These are phyloP conservation scores for Ophion ellenae DNA, from an alignment of 2,888 invertebrate genomes.

Conservation along the genomic window DNA sequence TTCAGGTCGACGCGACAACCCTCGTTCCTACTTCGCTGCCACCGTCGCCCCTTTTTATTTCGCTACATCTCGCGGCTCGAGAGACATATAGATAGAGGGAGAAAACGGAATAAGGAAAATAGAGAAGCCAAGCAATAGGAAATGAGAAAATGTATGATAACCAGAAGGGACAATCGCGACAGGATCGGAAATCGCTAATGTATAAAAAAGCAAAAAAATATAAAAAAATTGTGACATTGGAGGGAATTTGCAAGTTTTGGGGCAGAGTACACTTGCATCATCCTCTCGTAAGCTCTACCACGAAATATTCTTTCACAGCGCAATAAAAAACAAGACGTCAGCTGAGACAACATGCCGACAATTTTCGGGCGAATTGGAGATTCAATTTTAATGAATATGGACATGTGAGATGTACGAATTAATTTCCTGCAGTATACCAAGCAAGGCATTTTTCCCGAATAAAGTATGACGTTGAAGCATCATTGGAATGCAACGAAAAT, in stretches of 20 bases:
- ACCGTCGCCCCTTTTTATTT: slow-evolving; percentile 47
- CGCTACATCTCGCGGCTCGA: slow-evolving; percentile 49
- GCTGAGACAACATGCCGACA: background rate
- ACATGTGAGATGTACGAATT: background rate
- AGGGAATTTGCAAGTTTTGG: slow-evolving; percentile 16
- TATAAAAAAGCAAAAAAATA: slow-evolving; percentile 23
- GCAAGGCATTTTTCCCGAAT: too few species aligned
- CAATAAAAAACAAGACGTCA: background rate
- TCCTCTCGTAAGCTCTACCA: background rate
- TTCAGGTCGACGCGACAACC: slow-evolving; percentile 64
- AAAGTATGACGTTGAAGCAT: too few species aligned
- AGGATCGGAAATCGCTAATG: slow-evolving; percentile 49
- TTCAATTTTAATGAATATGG: background rate
- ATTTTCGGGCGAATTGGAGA: background rate
- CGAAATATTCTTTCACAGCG: background rate
- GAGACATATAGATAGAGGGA: slow-evolving; percentile 15
- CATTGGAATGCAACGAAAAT: too few species aligned
- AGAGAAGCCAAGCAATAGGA: slow-evolving; percentile 26
- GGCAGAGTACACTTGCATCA: background rate
- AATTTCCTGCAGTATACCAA: too few species aligned
- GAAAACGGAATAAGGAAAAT: slow-evolving; percentile 9
- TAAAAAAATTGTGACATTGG: background rate
- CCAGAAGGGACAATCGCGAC: slow-evolving; percentile 44
- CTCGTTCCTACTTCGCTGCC: slow-evolving; percentile 54
- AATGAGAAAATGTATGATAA: slow-evolving; percentile 56